Percentiles rank a stretch among this genome's conserved stretches.
Conservation (phyloP, 2,113 vertebrate species). For the Kobus ellipsiprymnus region DNA sequence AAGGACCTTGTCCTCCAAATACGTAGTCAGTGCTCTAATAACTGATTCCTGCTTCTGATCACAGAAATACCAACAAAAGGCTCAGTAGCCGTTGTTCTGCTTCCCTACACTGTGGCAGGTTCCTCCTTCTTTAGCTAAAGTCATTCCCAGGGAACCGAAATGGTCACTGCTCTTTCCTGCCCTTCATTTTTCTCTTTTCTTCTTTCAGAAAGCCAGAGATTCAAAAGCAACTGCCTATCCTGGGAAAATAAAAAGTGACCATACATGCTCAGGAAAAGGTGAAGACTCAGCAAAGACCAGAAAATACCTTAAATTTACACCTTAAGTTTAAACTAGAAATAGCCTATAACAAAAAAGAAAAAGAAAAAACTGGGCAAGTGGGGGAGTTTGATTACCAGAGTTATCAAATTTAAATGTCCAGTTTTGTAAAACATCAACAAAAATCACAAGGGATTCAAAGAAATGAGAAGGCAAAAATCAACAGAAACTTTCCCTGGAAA, state of each 20-base stretch:
- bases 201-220: background rate
- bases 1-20: background rate
- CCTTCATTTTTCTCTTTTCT: background rate
- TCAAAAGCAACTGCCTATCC: background rate
- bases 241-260: background rate
- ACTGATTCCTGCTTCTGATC: background rate
- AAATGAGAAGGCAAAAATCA: background rate
- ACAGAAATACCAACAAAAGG: background rate
- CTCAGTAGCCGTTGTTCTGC: background rate
- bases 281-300: background rate
- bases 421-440: background rate
- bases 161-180: background rate
- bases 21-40: background rate
- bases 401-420: background rate
- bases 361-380: background rate
- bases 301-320: background rate
- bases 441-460: background rate
- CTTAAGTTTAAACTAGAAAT: background rate
- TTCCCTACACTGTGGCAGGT: background rate
- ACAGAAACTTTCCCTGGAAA: background rate
- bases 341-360: background rate
- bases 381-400: background rate
- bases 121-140: background rate
- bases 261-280: background rate
- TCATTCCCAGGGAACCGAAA: background rate